Percentiles rank a stretch among this genome's conserved stretches.
These are phyloP conservation scores for Nemopilema nomurai DNA, from an alignment of 30 jellyfish, hydroid and myxozoan genomes.

Conservation along the genomic window DNA sequence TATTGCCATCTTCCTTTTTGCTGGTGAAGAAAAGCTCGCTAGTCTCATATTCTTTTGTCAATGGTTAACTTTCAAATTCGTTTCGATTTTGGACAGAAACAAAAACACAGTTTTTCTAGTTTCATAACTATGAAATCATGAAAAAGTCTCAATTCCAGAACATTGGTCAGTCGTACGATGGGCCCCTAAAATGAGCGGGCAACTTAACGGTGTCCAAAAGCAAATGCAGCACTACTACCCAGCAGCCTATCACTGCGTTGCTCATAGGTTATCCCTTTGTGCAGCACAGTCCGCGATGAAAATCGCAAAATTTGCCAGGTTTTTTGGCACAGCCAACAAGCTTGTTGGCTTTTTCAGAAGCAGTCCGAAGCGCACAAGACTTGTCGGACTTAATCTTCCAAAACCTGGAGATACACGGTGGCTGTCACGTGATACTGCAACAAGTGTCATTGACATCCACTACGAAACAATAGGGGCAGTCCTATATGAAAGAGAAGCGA, in stretches of 20 bases:
- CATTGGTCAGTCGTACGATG: constrained; percentile 55
- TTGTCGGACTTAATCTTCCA: constrained; percentile 33
- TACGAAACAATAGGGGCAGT: constrained; percentile 34
- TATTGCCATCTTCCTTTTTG: neutral
- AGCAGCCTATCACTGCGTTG: constrained; percentile 42
- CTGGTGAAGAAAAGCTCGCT: neutral
- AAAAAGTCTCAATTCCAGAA: neutral
- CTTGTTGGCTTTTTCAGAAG: constrained; percentile 42
- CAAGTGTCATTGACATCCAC: constrained; percentile 11
- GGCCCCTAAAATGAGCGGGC: constrained; percentile 54
- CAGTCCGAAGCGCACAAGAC: constrained; percentile 48
- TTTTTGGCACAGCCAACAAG: constrained; percentile 37
- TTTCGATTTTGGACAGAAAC: neutral
- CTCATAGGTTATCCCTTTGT: constrained; percentile 39
- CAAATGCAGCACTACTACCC: constrained; percentile 17
- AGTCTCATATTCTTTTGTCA: too few relatives aligned
- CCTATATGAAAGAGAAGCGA: constrained; percentile 1
- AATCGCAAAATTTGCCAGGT: constrained; percentile 28
- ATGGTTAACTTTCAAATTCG: too few relatives aligned
- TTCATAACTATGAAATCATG: neutral
- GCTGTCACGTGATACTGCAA: constrained; percentile 37
- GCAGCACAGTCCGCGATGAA: constrained; percentile 32
- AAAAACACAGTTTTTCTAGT: neutral
- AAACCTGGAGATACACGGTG: constrained; percentile 54
- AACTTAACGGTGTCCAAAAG: constrained; percentile 37